Evolutionary conservation across 2,888 invertebrate genomes (phyloP).

Genomic region (Erynnis tages): DNA sequence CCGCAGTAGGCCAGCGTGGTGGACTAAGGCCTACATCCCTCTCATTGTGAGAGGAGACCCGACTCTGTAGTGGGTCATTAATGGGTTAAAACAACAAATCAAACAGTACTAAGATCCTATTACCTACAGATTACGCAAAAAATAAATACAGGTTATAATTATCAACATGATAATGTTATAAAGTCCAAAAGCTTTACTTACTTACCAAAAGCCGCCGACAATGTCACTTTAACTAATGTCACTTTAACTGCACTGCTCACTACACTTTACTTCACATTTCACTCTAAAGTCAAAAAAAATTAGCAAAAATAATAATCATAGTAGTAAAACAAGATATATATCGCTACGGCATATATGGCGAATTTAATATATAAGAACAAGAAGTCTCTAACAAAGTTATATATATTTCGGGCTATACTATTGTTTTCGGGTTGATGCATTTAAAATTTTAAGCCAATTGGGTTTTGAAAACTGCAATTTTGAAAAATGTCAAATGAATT

Average conservation of each 20-base stretch:
- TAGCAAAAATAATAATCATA: conserved; percentile 69
- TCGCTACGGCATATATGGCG: conserved; percentile 60
- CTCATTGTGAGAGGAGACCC: too few relatives aligned
- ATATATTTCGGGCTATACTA: conserved; percentile 44
- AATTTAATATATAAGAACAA: conserved; percentile 66
- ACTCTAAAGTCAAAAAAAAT: conserved; percentile 38
- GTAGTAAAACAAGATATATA: conserved; percentile 65
- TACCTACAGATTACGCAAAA: too few relatives aligned
- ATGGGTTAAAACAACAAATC: too few relatives aligned
- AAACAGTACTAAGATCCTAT: too few relatives aligned
- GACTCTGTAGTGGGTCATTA: too few relatives aligned
- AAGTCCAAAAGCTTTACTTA: too few relatives aligned
- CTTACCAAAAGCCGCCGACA: conserved; percentile 33
- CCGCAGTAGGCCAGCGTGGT: too few relatives aligned
- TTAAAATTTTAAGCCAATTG: conserved; percentile 47
- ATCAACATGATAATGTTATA: too few relatives aligned
- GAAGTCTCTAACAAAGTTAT: conserved; percentile 59
- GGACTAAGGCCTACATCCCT: too few relatives aligned
- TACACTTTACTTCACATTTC: conserved; percentile 57
- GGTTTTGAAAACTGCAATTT: conserved; percentile 13
- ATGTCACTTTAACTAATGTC: conserved; percentile 20
- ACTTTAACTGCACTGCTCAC: conserved; percentile 28
- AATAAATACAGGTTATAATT: too few relatives aligned
- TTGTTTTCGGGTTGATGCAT: conserved; percentile 45
- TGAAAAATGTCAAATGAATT: conserved; percentile 3